Conservation (phyloP, 1,140 invertebrate species). For the Drosophila gunungcola region DNA sequence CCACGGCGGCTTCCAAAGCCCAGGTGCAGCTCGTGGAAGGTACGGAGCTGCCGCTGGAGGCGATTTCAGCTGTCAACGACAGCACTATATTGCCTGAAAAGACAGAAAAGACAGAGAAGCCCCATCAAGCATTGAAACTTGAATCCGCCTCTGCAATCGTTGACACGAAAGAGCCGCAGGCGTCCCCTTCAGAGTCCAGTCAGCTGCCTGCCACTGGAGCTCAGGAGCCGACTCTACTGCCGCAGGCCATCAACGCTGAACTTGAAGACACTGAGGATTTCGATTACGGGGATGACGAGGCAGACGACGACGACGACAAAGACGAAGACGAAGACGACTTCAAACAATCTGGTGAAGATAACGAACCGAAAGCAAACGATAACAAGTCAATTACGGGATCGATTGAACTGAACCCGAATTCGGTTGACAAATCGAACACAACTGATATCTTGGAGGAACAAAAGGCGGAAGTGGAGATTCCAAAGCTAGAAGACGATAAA, state of each 20-base stretch:
- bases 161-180: constrained; percentile 9
- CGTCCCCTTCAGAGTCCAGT: constrained; percentile 1
- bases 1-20: constrained; percentile 44
- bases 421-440: neutral
- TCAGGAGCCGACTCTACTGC: constrained; percentile 1
- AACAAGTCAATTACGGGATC: constrained; percentile 22
- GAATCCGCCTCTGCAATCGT: constrained; percentile 9
- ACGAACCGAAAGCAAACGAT: constrained; percentile 32
- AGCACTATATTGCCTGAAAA: neutral
- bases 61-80: constrained; percentile 31
- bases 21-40: constrained; percentile 69
- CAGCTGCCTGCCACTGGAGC: neutral
- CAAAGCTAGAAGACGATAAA: neutral
- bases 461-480: neutral
- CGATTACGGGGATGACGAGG: constrained; percentile 43
- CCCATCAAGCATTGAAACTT: constrained; percentile 1
- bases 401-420: constrained; percentile 1
- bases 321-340: constrained; percentile 24
- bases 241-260: constrained; percentile 25
- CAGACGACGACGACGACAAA: constrained; percentile 20
- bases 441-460: constrained; percentile 2
- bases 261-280: constrained; percentile 46
- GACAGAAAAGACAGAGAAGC: neutral
- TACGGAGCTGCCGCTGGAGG: constrained; percentile 61
- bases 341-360: constrained; percentile 41